These are phyloP conservation scores for Brachionus koreanus DNA, from an alignment of 1,140 invertebrate species.

Conservation along the genomic window DNA sequence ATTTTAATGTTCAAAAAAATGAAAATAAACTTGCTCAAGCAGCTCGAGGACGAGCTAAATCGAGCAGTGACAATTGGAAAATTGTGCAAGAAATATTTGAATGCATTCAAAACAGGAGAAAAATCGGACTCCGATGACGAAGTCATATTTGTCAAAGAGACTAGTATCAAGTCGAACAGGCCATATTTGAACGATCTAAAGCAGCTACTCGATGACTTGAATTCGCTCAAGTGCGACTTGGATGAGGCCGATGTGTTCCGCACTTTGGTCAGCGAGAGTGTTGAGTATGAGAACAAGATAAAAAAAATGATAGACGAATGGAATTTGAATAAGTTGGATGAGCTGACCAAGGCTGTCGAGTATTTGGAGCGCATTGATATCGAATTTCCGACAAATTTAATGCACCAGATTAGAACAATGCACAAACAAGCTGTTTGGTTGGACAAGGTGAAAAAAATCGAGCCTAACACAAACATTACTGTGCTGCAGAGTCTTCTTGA, in stretches of 20 bases:
- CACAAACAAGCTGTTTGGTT: conserved; percentile 18
- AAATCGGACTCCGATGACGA: background rate
- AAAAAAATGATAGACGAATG: conserved; percentile 2
- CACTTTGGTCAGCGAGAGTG: background rate
- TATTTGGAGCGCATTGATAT: background rate
- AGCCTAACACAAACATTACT: background rate
- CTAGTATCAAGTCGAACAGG: background rate
- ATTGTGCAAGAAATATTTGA: conserved; percentile 6
- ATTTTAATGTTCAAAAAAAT: background rate
- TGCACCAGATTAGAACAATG: background rate
- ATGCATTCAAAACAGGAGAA: background rate
- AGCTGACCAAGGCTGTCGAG: background rate
- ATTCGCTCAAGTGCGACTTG: background rate
- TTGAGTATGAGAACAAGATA: background rate
- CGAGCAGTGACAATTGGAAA: background rate
- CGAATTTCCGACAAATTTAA: background rate
- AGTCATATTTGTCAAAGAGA: conserved; percentile 20
- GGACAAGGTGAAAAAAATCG: conserved; percentile 12
- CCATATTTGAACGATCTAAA: conserved; percentile 1
- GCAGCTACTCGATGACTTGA: background rate
- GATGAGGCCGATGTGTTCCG: background rate
- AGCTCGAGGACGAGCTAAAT: background rate
- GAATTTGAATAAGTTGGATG: background rate
- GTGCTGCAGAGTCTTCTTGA: background rate
- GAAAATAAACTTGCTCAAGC: background rate